Percentiles rank a stretch among this genome's conserved stretches.
Evolutionary conservation across 2,888 invertebrate genomes (phyloP).

Genomic region (Endotricha flammealis): DNA sequence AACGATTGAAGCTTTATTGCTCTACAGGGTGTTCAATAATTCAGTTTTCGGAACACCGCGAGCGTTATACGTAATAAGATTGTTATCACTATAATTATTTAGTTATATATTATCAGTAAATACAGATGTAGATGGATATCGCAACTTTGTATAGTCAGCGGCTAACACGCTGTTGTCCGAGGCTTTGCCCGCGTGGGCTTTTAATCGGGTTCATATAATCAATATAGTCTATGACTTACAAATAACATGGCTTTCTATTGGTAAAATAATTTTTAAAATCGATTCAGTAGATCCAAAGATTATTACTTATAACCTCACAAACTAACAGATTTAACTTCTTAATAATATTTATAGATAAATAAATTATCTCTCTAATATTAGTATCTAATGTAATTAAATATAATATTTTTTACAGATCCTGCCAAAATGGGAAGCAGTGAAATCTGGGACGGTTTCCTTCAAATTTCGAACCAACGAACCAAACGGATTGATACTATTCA

Average conservation of each 20-base stretch:
- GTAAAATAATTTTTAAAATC: too few relatives aligned
- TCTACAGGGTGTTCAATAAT: not conserved
- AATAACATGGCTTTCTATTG: too few relatives aligned
- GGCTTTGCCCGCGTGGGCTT: too few relatives aligned
- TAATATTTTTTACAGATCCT: slow-evolving; percentile 79
- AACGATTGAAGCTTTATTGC: not conserved
- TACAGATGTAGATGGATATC: too few relatives aligned
- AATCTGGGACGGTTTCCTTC: slow-evolving; percentile 93
- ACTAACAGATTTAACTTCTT: not conserved
- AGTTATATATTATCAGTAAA: not conserved
- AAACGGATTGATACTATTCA: slow-evolving; percentile 95
- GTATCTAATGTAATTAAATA: not conserved
- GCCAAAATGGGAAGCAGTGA: slow-evolving; percentile 94
- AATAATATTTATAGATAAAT: not conserved
- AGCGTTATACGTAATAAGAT: not conserved
- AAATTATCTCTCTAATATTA: not conserved
- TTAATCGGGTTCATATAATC: too few relatives aligned
- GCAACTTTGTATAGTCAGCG: too few relatives aligned
- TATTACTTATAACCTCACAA: too few relatives aligned
- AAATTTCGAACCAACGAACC: slow-evolving; percentile 97
- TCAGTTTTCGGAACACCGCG: not conserved
- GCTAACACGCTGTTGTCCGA: too few relatives aligned
- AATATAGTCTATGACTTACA: too few relatives aligned
- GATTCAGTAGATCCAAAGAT: too few relatives aligned
- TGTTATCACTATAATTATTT: not conserved